A percentile compares a stretch with the other conserved stretches of the same genome.
These are phyloP conservation scores for Sarcophaga carnaria DNA, from an alignment of 2,888 invertebrate species.

Conservation along the genomic window DNA sequence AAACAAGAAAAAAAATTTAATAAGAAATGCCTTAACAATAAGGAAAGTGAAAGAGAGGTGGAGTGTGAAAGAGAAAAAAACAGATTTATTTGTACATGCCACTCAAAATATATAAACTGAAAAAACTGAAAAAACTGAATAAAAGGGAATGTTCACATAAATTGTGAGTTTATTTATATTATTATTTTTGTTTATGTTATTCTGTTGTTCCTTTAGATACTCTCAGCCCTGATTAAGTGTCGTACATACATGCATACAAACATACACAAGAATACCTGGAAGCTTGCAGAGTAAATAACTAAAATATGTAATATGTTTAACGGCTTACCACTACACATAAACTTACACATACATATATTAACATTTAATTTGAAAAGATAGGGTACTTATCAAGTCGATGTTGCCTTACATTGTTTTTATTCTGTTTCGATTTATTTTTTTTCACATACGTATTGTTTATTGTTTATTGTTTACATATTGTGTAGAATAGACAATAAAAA, in stretches of 20 bases:
- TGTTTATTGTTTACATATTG: conserved; percentile 31
- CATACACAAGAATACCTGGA: background rate
- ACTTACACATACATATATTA: too few species aligned
- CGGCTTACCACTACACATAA: too few species aligned
- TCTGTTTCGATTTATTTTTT: conserved; percentile 15
- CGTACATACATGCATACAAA: conserved; percentile 17
- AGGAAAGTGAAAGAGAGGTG: background rate
- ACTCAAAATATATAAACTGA: too few species aligned
- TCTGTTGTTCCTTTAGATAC: conserved; percentile 20
- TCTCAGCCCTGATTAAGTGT: conserved; percentile 48
- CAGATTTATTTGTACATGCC: background rate
- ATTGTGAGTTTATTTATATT: too few species aligned
- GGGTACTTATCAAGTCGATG: background rate
- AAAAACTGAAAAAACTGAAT: too few species aligned
- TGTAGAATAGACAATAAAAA: conserved; percentile 48
- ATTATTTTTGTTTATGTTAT: too few species aligned
- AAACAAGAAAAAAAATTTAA: background rate
- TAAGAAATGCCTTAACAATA: background rate
- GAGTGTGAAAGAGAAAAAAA: background rate
- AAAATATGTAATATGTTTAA: too few species aligned
- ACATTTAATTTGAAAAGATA: background rate
- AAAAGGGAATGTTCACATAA: too few species aligned
- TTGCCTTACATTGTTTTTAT: background rate
- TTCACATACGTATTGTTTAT: background rate
- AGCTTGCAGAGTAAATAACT: too few species aligned